Base-by-base conservation (phyloP, 2,888 invertebrate genomes). In the Apodemia mormo region DNA sequence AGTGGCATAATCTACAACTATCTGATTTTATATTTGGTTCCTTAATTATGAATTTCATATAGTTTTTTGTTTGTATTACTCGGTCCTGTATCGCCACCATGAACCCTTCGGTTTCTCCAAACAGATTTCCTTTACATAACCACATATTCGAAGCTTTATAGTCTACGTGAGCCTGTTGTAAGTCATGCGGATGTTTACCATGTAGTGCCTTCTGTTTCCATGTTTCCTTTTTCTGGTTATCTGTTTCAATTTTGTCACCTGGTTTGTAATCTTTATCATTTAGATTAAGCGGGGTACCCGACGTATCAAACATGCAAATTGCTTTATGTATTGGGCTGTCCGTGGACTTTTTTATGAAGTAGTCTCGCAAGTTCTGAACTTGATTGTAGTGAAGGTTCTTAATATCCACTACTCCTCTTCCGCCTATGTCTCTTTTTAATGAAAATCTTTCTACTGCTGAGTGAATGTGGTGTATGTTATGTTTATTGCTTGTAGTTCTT, bases 301-400 rank as follows among this genome's bases (percentile, higher is more conserved):
- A 33, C 29, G 45, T 33, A 12, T 9, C 14, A 49, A 49, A 49
- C 6, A 2, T 67, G 30, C 49, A 14, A 30, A 64, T 40, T 10
- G 64, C 64, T 6, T 49, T 68, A 61, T 68, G 68, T 43, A 68
- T 7, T 45, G 40, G 7, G 30, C 68, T 65, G 4, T 8, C 8
- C 5, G 10, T 2, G 29, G 37, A 29, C 43, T 65, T 65, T 8
- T 14, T 65, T 12, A 64, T 29, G 22, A 64, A 58, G 9, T 68
- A 68, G 45, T 22, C 64, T 58, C 68, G 30, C 12, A 68, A 45
- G 49, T 68, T 43, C 12, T 61, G 2, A 64, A 68, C 43, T 58
- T 68, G 68, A 3, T 14, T 0, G 64, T n/a, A n/a, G n/a, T n/a
- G n/a, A n/a, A n/a, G n/a, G n/a, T n/a, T n/a, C n/a, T n/a, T n/a